Conservation (phyloP, 2,797 vertebrate genomes). For the Pseudotriccus pelzelni region DNA sequence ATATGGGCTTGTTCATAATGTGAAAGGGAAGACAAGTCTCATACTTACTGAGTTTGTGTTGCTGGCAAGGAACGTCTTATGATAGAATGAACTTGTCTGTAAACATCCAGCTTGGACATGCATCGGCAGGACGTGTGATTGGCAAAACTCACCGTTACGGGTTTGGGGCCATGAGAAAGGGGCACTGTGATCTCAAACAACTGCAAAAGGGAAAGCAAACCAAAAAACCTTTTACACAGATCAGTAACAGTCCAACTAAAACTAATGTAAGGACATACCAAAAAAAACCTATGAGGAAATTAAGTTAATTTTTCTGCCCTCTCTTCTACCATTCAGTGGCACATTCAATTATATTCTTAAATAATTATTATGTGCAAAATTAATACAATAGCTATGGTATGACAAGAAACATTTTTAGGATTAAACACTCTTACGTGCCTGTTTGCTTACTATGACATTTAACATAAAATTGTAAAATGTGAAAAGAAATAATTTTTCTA, state of each 20-base stretch:
- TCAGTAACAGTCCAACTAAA: not conserved
- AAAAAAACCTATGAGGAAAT: not conserved
- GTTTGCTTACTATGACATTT: not conserved
- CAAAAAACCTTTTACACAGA: not conserved
- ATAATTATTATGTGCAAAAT: not conserved
- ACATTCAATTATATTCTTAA: not conserved
- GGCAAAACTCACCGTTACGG: conserved; percentile 94
- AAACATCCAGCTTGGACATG: conserved; percentile 93
- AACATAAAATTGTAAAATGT: not conserved
- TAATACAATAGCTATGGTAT: not conserved
- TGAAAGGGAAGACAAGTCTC: not conserved
- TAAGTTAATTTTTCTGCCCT: not conserved
- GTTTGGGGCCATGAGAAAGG: conserved; percentile 89
- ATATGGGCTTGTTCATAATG: not conserved
- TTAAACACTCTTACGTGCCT: not conserved
- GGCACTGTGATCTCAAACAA: conserved; percentile 97
- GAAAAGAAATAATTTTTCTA: not conserved
- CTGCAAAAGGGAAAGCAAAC: conserved; percentile 71
- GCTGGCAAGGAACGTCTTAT: conserved; percentile 90
- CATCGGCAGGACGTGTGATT: conserved; percentile 96
- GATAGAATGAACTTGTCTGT: conserved; percentile 95
- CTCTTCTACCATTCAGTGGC: not conserved
- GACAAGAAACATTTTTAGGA: not conserved
- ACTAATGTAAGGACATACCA: not conserved
- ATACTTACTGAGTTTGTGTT: conserved; percentile 84